Base-by-base conservation (phyloP, 2,888 invertebrate genomes). In the Myathropa florea region DNA sequence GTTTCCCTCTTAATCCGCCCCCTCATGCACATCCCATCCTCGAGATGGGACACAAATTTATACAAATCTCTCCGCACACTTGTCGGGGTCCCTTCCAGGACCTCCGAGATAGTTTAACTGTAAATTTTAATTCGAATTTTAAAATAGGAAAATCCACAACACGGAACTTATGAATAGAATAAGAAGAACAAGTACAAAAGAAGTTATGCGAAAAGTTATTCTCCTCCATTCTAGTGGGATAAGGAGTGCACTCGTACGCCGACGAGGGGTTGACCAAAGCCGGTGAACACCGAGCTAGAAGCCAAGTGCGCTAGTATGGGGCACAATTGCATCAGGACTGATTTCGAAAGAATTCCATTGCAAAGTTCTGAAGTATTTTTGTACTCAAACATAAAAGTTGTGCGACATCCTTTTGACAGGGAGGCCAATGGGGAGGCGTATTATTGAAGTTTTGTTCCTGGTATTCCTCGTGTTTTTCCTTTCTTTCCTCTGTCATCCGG, bases 71-170 rank as follows among this genome's bases (percentile, higher is more conserved):
- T 6, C 18, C 46, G 12, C 46, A 46, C 46, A n/a, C n/a, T n/a
- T n/a, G 39, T 39, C 39, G 14, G 4, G n/a, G n/a, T 6, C n/a
- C 39, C 39, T n/a, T n/a, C n/a, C n/a, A 46, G 46, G 46, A 46
- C 46, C 46, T 18, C 7, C 18, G 18, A 60, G 36, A 63, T 79
- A 79, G 79, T 79, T 79, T 79, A 65, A 79, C 79, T 63, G 71
- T 79, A 79, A 79, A 79, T 79, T 72, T 79, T 79, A 79, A 79
- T 79, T 79, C 72, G 79, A 79, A 71, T 70, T 78, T 77, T 63
- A 63, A 36, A 77, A 63, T 24, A 53, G 46, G 21, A 68, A 61
- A 60, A 67, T 61, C 60, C 61, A 53, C 60, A 77, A 39, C 53
- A 70, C 46, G n/a, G 36, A 59, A 77, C 68, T 55, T 46, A 46